Evolutionary conservation across 2,113 vertebrate genomes (phyloP).

Genomic region (Proteles cristata): DNA sequence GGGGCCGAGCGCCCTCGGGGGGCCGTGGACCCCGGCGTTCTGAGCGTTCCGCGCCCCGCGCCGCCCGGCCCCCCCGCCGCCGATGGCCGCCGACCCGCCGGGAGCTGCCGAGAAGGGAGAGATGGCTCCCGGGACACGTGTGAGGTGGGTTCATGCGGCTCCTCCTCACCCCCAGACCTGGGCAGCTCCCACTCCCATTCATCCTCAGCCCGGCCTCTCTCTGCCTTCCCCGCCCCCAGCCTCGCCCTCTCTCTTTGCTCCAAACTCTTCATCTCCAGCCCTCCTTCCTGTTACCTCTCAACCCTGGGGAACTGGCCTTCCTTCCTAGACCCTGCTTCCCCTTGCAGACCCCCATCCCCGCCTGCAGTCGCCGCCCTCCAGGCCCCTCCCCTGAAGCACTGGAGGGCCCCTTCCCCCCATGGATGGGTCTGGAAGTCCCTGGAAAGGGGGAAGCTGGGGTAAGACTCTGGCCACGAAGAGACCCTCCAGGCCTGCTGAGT

Average conservation of each 20-base stretch:
- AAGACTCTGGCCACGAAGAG: slow-evolving; percentile 61
- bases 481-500: slow-evolving; percentile 59
- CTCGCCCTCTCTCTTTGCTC: slow-evolving; percentile 68
- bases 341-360: slow-evolving; percentile 64
- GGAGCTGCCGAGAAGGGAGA: slow-evolving; percentile 84
- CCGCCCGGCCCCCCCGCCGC: slow-evolving; percentile 80
- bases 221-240: slow-evolving; percentile 70
- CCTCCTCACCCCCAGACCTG: slow-evolving; percentile 70
- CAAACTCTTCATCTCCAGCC: slow-evolving; percentile 44
- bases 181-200: slow-evolving; percentile 79
- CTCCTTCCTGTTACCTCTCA: slow-evolving; percentile 58
- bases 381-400: slow-evolving; percentile 67
- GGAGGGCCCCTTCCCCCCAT: slow-evolving; percentile 58
- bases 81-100: slow-evolving; percentile 83
- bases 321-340: slow-evolving; percentile 69
- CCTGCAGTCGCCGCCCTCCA: slow-evolving; percentile 67
- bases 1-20: slow-evolving; percentile 81
- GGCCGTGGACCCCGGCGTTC: slow-evolving; percentile 82
- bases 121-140: slow-evolving; percentile 84
- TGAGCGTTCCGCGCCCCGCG: slow-evolving; percentile 81
- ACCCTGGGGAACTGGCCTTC: slow-evolving; percentile 67
- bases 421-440: slow-evolving; percentile 73
- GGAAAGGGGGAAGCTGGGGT: slow-evolving; percentile 63
- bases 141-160: slow-evolving; percentile 81
- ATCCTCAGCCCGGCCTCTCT: slow-evolving; percentile 71